Base-by-base conservation (phyloP, 1,140 invertebrate genomes). In the Drosophila sechellia region DNA sequence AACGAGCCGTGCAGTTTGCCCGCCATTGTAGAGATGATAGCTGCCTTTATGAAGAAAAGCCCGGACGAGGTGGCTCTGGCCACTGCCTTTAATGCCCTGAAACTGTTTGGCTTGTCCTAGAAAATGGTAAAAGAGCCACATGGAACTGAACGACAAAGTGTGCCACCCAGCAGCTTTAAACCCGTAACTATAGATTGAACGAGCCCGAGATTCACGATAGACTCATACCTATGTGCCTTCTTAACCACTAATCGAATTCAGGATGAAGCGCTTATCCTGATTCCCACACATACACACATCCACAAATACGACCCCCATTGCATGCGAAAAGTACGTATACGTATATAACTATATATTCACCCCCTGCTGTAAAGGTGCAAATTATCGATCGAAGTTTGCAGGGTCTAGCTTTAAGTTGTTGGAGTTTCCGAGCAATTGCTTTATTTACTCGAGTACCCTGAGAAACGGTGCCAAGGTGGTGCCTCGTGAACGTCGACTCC, bases 1-100 rank as follows among this genome's bases (percentile, higher is more conserved):
- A 99, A 99, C 91, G 98, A 99, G 93, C 98, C 98, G 0, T 98
- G 98, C 93, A 97, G 97, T 15, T 93, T 99, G 58, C 97, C 98
- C 13, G 97, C 97, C 34, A 97, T 98, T 53, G 96, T 98, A 15
- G 98, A 99, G 93, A 96, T 99, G 94, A 95, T 99, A 65, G 97
- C 98, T 20, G 97, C 97, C 27, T 98, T 98, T 92, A 96, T 98
- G 93, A 94, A 95, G 56, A 96, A 96, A 90, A 95, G 95, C 34
- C 96, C 97, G 0, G 97, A 98, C 92, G 97, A 98, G 92, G 96
- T 99, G 15, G 98, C 98, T 1, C 93, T 98, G 59, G 95, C 97
- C 39, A 98, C 98, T 10, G 97, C 98, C 52, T 98, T 97, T 90
- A 99, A 98, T 93, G 97, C 98, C 63, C 94, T 98, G 35, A 98